Base-by-base conservation (phyloP, 2,797 vertebrate species). In the Poeciliopsis gracilis region DNA sequence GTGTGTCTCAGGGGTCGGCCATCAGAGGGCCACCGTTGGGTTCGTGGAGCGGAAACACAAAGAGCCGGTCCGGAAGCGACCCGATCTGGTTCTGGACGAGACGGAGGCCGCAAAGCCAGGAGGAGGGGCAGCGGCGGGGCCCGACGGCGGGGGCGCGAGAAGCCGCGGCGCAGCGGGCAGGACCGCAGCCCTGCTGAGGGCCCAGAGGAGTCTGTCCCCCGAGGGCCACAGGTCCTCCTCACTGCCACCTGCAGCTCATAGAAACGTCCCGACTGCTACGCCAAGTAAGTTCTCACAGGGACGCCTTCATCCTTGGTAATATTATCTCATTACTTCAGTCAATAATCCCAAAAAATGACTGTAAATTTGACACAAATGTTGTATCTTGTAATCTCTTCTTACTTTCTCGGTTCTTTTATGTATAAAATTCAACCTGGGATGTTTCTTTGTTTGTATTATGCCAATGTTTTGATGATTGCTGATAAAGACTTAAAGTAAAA, bases 191-290 rank as follows among this genome's bases (percentile, higher is more conserved):
- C 91, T 82, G 83, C 92, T 88, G 59, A 89, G 76, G 95, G 95
- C 90, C 92, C 96, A 87, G 95, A 97, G 95, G 95, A 97, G 89
- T 90, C 88, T 92, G 82, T 96, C 97, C 38, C 96, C 97, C 6
- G 95, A 94, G 33, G 94, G 97, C 23, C 97, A 97, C 90, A 95
- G 98, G 72, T 99, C 98, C 0, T 98, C 98, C 0, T 99, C 98
- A 38, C 94, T 99, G 70, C 98, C 98, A 75, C 97, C 98, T 78
- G 91, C 96, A 16, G 96, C 90, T 83, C 96, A 97, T 63, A 95
- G 96, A 81, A 80, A 90, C 53, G 91, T 45, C 4, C 86, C 91
- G 12, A 12, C 92, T 13, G 71, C 91, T 1, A 95, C 96, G 47
- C 97, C 97, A 82, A 96, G 98, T 99, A 95, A 84, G 96, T 86